phyloP scores from a whole-genome alignment of 1,140 invertebrate species.

The Ephestia elutella region DNA sequence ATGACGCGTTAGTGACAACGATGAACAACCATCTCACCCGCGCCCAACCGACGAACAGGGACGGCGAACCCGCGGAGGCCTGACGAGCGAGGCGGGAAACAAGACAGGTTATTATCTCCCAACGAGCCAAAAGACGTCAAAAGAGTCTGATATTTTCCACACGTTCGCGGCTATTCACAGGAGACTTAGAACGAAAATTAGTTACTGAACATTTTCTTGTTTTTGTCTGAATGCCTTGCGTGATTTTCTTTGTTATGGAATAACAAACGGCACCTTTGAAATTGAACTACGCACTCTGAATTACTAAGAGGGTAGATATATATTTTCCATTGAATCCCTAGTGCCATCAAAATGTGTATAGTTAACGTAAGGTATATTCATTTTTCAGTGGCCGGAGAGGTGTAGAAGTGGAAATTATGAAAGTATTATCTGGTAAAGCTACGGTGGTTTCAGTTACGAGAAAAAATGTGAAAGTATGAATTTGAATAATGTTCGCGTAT shows the following conservation, averaged over 20 bases:
- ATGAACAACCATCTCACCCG: conserved; percentile 40
- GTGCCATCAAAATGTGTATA: background rate
- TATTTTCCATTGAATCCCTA: conserved; percentile 9
- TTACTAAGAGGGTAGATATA: conserved; percentile 33
- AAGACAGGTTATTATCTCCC: conserved; percentile 71
- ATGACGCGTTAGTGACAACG: conserved; percentile 67
- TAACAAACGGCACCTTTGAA: conserved; percentile 62
- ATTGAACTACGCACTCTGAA: conserved; percentile 60
- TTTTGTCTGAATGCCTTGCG: conserved; percentile 60
- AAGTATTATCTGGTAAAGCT: background rate
- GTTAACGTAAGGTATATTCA: background rate
- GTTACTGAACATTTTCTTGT: conserved; percentile 66
- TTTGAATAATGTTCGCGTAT: conserved; percentile 2
- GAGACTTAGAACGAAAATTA: conserved; percentile 70
- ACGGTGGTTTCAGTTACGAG: conserved; percentile 3
- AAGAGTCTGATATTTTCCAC: conserved; percentile 67
- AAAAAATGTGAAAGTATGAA: conserved; percentile 24
- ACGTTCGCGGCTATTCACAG: conserved; percentile 63
- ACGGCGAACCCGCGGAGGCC: conserved; percentile 24
- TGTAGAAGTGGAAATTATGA: conserved; percentile 1
- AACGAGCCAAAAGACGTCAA: conserved; percentile 53
- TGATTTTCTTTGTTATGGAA: conserved; percentile 69
- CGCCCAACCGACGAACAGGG: conserved; percentile 27
- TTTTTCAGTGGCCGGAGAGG: background rate
- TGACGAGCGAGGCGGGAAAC: conserved; percentile 56